Conservation (phyloP, 2,797 vertebrate genomes). For the Pachyuromys duprasi region DNA sequence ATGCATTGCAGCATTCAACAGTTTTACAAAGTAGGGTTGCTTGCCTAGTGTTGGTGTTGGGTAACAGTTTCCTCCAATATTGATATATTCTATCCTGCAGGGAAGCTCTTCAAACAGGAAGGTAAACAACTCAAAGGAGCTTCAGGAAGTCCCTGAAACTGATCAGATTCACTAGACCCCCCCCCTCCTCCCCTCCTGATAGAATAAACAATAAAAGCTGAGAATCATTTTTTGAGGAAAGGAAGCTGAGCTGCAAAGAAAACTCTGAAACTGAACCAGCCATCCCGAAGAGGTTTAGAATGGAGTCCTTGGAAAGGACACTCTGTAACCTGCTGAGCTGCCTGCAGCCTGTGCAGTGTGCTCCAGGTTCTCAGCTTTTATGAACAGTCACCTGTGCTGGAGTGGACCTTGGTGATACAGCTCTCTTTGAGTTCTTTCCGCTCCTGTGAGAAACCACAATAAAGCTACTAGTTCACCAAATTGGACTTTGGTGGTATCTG, state of each 20-base stretch:
- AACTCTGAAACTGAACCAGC: neutral
- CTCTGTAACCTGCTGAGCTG: neutral
- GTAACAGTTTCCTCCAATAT: neutral
- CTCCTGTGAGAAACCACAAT: neutral
- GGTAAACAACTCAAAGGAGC: neutral
- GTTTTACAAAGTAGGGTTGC: neutral
- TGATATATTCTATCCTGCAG: neutral
- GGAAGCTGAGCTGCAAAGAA: neutral
- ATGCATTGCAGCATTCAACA: neutral
- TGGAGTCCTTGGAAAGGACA: neutral
- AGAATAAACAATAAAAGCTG: neutral
- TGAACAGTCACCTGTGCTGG: neutral
- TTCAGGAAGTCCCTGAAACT: neutral
- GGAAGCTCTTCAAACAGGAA: neutral
- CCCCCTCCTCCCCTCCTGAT: neutral
- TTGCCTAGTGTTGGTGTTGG: neutral
- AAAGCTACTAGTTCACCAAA: neutral
- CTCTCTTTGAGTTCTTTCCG: neutral
- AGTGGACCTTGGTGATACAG: neutral
- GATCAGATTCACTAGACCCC: neutral
- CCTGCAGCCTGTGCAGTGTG: neutral
- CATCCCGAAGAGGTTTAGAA: neutral
- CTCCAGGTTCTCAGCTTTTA: neutral
- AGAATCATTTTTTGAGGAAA: neutral
- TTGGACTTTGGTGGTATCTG: neutral